Base-by-base conservation (phyloP, 2,797 vertebrate genomes). In the Lepidocolaptes lacrymiger region DNA sequence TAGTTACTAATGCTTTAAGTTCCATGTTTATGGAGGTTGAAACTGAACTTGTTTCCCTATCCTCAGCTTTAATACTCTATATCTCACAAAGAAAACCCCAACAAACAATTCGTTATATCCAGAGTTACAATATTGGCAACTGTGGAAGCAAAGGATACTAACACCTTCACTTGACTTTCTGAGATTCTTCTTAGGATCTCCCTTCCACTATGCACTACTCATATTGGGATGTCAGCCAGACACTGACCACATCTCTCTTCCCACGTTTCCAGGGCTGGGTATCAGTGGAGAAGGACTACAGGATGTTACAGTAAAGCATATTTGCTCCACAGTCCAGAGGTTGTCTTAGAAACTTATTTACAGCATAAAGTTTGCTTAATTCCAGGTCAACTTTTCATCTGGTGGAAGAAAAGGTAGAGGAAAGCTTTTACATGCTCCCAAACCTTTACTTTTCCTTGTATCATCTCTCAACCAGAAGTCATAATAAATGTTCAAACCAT, bases 71-170 rank as follows among this genome's bases (percentile, higher is more conserved):
- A 14, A 56, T 20, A 46, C 12, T 41, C 37, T 62, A 14, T 13
- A 52, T 28, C n/a, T 34, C 11, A 16, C 26, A 48, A 14, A 56
- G 4, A 83, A 52, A 44, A 7, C 4, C 20, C 36, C 16, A 56
- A 55, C 54, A 49, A 26, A 49, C 10, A 20, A 41, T 11, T 36
- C 21, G 5, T 59, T 63, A 32, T 21, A 71, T 2, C 8, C 21
- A 4, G 5, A 15, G 12, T 61, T 54, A 52, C 21, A 48, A 7
- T 14, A 68, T 0, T 49, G n/a, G 7, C 1, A 7, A 37, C 30
- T 6, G 21, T 46, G 59, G 46, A 59, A 85, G 24, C 18, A 87
- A 71, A 74, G 8, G 9, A 14, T 3, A 3, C 7, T 23, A 37
- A n/a, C 8, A n/a, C 6, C 10, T 16, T 14, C 30, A 48, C 32